These are phyloP conservation scores for Saccopteryx leptura DNA, from an alignment of 2,113 vertebrate genomes.

Conservation along the genomic window DNA sequence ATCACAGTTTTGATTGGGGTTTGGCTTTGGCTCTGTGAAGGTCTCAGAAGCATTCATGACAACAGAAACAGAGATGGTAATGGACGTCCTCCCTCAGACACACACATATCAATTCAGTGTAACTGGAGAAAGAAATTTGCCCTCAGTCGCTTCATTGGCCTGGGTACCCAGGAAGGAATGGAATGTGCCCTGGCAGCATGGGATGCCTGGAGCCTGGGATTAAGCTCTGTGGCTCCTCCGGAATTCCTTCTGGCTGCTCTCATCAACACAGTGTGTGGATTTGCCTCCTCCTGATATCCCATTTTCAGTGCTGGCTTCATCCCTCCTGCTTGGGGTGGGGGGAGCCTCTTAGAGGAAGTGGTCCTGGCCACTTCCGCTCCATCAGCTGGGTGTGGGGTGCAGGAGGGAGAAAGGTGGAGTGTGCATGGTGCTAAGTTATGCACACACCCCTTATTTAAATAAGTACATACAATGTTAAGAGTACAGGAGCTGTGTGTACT, in stretches of 20 bases:
- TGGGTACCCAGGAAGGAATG: neutral
- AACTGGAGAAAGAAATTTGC: neutral
- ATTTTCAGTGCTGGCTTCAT: neutral
- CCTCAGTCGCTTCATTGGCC: neutral
- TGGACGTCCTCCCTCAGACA: neutral
- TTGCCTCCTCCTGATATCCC: neutral
- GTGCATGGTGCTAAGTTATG: neutral
- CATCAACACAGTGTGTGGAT: neutral
- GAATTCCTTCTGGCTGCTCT: neutral
- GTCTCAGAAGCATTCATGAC: neutral
- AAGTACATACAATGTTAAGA: neutral
- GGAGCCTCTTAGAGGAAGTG: neutral
- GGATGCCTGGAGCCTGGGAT: neutral
- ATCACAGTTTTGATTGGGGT: neutral
- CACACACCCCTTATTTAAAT: slow-evolving; percentile 15
- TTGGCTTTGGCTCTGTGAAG: neutral
- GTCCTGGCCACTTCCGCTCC: neutral
- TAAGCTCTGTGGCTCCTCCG: too few species aligned
- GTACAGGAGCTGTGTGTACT: neutral
- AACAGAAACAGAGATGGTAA: neutral
- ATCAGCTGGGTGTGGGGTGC: neutral
- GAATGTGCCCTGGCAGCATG: neutral
- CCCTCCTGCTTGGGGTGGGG: neutral
- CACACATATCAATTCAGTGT: neutral
- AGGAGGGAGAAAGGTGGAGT: neutral